Evolutionary conservation across 2,797 vertebrate species (phyloP).

Genomic region (Cetoscarus ocellatus): DNA sequence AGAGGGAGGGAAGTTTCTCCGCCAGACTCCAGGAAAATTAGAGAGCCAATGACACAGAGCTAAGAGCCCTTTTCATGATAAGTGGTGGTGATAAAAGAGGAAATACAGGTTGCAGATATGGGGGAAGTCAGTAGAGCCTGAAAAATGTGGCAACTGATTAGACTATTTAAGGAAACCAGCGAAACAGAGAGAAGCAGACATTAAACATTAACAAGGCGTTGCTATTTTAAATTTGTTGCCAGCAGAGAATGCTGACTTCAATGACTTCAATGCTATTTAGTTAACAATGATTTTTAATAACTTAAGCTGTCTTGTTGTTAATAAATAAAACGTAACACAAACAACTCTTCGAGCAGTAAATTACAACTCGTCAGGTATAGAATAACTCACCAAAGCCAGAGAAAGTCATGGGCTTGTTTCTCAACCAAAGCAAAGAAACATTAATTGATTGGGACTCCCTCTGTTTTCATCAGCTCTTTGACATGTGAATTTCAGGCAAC

Average conservation of each 20-base stretch:
- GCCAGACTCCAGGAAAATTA: constrained; percentile 33
- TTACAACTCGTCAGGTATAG: too few relatives aligned
- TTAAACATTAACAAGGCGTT: background rate
- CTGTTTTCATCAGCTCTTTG: too few relatives aligned
- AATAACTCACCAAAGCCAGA: too few relatives aligned
- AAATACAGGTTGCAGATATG: constrained; percentile 20
- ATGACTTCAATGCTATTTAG: background rate
- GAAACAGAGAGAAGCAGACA: background rate
- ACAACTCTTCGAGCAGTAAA: too few relatives aligned
- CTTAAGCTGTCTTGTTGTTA: background rate
- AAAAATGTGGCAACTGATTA: constrained; percentile 20
- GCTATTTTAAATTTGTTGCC: background rate
- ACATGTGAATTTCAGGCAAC: too few relatives aligned
- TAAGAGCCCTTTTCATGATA: constrained; percentile 33
- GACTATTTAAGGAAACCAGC: constrained; percentile 17
- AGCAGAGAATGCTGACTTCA: too few relatives aligned
- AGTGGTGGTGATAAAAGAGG: constrained; percentile 12
- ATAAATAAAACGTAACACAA: too few relatives aligned
- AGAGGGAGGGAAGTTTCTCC: constrained; percentile 38
- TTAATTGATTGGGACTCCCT: too few relatives aligned
- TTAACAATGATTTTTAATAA: background rate
- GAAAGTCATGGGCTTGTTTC: too few relatives aligned
- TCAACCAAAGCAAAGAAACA: too few relatives aligned
- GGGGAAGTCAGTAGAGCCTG: constrained; percentile 13
- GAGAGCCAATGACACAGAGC: constrained; percentile 39